Percentiles rank a stretch among this genome's conserved stretches.
Conservation (phyloP, 1,140 invertebrate genomes). For the Diploscapter pachys region DNA sequence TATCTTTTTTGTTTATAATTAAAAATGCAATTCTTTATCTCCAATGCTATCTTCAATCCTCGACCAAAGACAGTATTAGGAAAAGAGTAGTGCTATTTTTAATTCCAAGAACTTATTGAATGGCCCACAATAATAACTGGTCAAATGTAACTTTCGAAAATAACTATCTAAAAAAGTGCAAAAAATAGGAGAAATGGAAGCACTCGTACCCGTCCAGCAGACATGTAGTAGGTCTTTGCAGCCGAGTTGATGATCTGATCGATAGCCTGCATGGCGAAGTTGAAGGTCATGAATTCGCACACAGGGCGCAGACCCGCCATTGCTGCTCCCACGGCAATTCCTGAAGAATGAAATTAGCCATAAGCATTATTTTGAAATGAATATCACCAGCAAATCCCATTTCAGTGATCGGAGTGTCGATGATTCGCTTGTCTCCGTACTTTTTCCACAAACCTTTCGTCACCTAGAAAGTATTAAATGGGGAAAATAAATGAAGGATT, state of each 20-base stretch:
- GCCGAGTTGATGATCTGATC: conserved; percentile 97
- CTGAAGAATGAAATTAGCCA: conserved; percentile 69
- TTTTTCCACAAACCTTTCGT: background rate
- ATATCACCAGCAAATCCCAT: conserved; percentile 81
- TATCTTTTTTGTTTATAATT: too few species aligned
- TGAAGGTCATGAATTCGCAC: conserved; percentile 99
- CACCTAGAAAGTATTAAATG: background rate
- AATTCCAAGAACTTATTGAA: too few species aligned
- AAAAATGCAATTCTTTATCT: too few species aligned
- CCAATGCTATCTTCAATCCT: too few species aligned
- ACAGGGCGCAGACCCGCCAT: conserved; percentile 90
- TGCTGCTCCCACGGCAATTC: conserved; percentile 91
- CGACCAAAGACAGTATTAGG: too few species aligned
- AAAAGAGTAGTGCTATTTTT: too few species aligned
- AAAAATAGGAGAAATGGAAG: background rate
- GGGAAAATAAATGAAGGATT: background rate
- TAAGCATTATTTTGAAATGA: conserved; percentile 7
- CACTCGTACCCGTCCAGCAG: conserved; percentile 73
- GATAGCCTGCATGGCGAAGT: conserved; percentile 96
- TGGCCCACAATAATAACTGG: too few species aligned
- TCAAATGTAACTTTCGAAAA: too few species aligned
- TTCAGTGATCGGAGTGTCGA: conserved; percentile 97
- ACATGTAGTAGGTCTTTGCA: conserved; percentile 98
- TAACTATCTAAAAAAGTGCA: too few species aligned
- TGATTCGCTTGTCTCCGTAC: conserved; percentile 67